Percentiles rank a stretch among this genome's conserved stretches.
These are phyloP conservation scores for Pherbina coryleti DNA, from an alignment of 2,888 invertebrate species.

Conservation along the genomic window DNA sequence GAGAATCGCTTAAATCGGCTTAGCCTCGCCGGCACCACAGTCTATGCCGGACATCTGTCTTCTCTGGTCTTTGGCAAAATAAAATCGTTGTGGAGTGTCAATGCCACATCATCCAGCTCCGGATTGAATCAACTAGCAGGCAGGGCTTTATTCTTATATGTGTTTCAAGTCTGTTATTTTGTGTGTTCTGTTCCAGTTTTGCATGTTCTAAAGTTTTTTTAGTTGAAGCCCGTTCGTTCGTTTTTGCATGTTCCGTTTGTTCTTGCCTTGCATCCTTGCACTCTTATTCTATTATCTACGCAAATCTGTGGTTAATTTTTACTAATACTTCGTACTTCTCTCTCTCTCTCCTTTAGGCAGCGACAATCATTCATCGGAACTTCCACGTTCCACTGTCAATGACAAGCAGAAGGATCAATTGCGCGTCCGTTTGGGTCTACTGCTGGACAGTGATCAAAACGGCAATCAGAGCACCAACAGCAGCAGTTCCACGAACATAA, in stretches of 20 bases:
- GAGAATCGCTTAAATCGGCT: conserved; percentile 67
- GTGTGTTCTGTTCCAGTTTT: not conserved
- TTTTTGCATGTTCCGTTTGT: conserved; percentile 42
- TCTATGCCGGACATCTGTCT: conserved; percentile 67
- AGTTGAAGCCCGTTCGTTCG: conserved; percentile 19
- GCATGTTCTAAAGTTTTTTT: conserved; percentile 6
- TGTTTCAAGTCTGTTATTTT: conserved; percentile 39
- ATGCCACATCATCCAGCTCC: conserved; percentile 78
- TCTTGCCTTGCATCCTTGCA: not conserved
- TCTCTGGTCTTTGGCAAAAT: conserved; percentile 86
- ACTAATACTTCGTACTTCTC: not conserved
- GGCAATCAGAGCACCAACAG: conserved; percentile 49
- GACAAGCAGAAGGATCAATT: conserved; percentile 67
- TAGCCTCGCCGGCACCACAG: conserved; percentile 67
- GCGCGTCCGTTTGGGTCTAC: conserved; percentile 63
- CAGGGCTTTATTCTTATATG: conserved; percentile 67
- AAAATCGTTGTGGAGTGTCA: conserved; percentile 87
- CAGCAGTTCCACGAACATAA: conserved; percentile 61
- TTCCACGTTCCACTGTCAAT: conserved; percentile 42
- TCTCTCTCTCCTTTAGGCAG: conserved; percentile 52
- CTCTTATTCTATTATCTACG: conserved; percentile 11
- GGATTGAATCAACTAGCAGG: conserved; percentile 88
- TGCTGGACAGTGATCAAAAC: conserved; percentile 57
- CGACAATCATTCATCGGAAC: conserved; percentile 56
- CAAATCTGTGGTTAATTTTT: not conserved